A percentile compares a stretch with the other conserved stretches of the same genome.
phyloP scores from a whole-genome alignment of 2,888 invertebrate species.

The Synanthedon tipuliformis region DNA sequence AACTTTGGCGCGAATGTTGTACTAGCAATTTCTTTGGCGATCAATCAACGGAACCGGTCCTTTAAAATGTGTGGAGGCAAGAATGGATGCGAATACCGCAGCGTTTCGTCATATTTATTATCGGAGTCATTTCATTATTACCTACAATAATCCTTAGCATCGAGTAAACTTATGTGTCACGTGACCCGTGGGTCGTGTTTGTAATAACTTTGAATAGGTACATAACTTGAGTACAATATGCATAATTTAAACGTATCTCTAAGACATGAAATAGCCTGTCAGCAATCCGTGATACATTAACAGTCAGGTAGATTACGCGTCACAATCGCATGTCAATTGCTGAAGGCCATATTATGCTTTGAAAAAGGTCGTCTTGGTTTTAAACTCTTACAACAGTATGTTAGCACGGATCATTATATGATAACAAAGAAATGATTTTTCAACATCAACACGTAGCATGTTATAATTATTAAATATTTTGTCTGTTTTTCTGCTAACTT shows the following conservation, averaged over 20 bases:
- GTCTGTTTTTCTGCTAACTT: too few species aligned
- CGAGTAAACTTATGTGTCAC: slow-evolving; percentile 7
- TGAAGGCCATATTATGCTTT: neutral
- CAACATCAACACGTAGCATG: too few species aligned
- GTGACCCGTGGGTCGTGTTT: slow-evolving; percentile 7
- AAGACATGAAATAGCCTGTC: slow-evolving; percentile 20
- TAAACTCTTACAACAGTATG: too few species aligned
- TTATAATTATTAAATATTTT: too few species aligned
- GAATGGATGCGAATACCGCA: slow-evolving; percentile 24
- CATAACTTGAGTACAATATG: slow-evolving; percentile 22
- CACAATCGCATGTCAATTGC: neutral
- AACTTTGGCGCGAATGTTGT: slow-evolving; percentile 30
- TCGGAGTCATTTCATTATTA: slow-evolving; percentile 22
- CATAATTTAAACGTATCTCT: slow-evolving; percentile 27
- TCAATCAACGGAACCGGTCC: slow-evolving; percentile 44
- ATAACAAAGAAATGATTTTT: too few species aligned
- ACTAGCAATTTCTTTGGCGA: slow-evolving; percentile 38
- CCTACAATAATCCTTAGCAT: slow-evolving; percentile 13
- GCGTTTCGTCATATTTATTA: slow-evolving; percentile 31
- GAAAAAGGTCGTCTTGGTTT: too few species aligned
- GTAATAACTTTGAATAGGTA: slow-evolving; percentile 1
- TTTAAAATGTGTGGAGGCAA: slow-evolving; percentile 27
- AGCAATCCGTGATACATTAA: slow-evolving; percentile 10
- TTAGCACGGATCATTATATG: too few species aligned
- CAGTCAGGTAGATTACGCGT: neutral